Conservation (phyloP, 2,113 vertebrate genomes). For the Ailuropoda melanoleuca region DNA sequence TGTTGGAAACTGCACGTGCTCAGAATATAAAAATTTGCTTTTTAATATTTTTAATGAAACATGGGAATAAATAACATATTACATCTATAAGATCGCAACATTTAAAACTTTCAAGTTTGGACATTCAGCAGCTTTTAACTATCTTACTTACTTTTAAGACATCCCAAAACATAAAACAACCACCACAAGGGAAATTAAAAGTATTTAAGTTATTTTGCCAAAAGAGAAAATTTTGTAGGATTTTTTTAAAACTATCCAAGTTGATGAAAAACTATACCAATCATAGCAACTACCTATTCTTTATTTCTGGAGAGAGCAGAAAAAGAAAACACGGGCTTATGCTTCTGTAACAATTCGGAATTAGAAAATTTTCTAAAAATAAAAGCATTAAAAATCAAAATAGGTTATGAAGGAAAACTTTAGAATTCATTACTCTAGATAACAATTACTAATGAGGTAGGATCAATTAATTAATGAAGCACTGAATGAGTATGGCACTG, state of each 20-base stretch:
- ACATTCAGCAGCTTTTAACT: neutral
- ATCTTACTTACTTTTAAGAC: slow-evolving; percentile 8
- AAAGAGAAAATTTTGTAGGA: slow-evolving; percentile 37
- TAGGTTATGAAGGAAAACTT: neutral
- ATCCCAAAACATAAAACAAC: neutral
- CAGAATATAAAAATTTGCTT: slow-evolving; percentile 37
- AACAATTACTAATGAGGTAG: neutral
- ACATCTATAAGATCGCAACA: slow-evolving; percentile 11
- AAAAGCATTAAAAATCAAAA: neutral
- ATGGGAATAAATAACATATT: neutral
- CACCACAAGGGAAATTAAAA: neutral
- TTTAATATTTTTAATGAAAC: slow-evolving; percentile 41
- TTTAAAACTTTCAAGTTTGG: slow-evolving; percentile 44
- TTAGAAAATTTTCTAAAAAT: neutral
- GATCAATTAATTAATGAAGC: neutral
- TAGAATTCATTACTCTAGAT: neutral
- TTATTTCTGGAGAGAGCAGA: neutral
- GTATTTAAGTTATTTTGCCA: slow-evolving; percentile 39
- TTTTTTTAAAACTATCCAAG: slow-evolving; percentile 1
- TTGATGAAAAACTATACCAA: neutral
- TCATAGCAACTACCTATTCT: neutral
- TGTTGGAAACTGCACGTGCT: slow-evolving; percentile 32
- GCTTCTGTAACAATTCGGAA: neutral
- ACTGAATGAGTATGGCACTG: neutral
- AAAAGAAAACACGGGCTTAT: neutral